These are phyloP conservation scores for Epistrophe eligans DNA, from an alignment of 2,888 invertebrate species.

Conservation along the genomic window DNA sequence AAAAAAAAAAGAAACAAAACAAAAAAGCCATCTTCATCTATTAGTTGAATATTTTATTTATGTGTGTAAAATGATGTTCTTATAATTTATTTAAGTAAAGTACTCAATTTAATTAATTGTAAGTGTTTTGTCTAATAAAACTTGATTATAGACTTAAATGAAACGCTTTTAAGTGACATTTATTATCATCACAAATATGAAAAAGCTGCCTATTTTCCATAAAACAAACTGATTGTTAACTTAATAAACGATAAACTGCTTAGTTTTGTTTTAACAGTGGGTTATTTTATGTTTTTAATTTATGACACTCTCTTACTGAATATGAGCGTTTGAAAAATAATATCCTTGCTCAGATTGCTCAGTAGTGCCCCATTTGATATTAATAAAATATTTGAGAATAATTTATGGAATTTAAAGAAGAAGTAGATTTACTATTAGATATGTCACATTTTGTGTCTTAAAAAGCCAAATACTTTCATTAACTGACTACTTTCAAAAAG, in stretches of 20 bases:
- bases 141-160: constrained; percentile 20
- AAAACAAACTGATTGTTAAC: neutral
- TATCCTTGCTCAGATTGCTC: neutral
- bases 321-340: neutral
- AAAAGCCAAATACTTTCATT: too few species aligned
- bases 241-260: constrained; percentile 21
- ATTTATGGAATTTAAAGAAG: too few species aligned
- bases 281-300: neutral
- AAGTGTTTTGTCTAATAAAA: constrained; percentile 47
- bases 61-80: constrained; percentile 35
- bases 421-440: too few species aligned
- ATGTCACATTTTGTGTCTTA: too few species aligned
- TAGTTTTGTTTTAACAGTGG: neutral
- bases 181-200: constrained; percentile 35
- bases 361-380: too few species aligned
- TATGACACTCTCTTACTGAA: too few species aligned
- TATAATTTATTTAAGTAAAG: constrained; percentile 45
- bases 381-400: too few species aligned
- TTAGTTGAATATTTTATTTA: constrained; percentile 10
- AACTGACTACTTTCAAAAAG: too few species aligned
- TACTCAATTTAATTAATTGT: constrained; percentile 34
- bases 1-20: neutral
- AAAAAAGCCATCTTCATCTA: constrained; percentile 4
- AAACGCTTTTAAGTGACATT: constrained; percentile 28
- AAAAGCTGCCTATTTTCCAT: neutral